Base-by-base conservation (phyloP, 2,797 vertebrate genomes). In the Macrochelys suwanniensis region DNA sequence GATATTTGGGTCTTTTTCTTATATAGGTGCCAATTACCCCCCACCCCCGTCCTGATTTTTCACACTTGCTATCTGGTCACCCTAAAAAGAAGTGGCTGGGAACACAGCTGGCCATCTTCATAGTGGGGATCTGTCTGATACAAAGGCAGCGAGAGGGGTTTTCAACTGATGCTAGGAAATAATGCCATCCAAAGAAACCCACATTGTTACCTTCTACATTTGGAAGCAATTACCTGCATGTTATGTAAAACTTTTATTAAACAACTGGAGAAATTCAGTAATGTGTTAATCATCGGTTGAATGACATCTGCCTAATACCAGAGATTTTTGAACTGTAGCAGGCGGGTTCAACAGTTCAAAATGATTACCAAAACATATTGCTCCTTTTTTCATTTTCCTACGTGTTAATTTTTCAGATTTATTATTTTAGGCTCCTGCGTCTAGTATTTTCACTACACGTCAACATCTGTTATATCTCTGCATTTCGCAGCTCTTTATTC, bases 211-310 rank as follows among this genome's bases (percentile, higher is more conserved):
- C 95, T 87, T 78, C 93, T 42, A 84, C 97, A 97, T 97, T 97
- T 97, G 97, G 97, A 98, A 98, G 82, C 96, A 96, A 98, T 98
- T 97, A 98, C 97, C 93, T 95, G 95, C 96, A 11, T 94, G 96
- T 97, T 92, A 92, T 71, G 74, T 94, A 88, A 95, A 96, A 91
- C 95, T 87, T 95, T 89, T 94, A 91, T 94, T 59, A 96, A 97
- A 97, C 31, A 87, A 68, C 84, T 85, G 97, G 85, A 89, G 97
- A 97, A 97, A 98, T 94, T 92, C 76, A 84, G 97, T 92, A 97
- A 97, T 4, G 96, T 97, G 97, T 97, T 97, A 97, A 97, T 97
- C 97, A 88, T 54, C 7, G 56, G 68, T 93, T 96, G 97, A 97
- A 95, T 96, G 97, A 97, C 97, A 97, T 94, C 95, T 96, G 96